Base-by-base conservation (phyloP, 1,140 invertebrate species). In the Macrosteles quadrilineatus region DNA sequence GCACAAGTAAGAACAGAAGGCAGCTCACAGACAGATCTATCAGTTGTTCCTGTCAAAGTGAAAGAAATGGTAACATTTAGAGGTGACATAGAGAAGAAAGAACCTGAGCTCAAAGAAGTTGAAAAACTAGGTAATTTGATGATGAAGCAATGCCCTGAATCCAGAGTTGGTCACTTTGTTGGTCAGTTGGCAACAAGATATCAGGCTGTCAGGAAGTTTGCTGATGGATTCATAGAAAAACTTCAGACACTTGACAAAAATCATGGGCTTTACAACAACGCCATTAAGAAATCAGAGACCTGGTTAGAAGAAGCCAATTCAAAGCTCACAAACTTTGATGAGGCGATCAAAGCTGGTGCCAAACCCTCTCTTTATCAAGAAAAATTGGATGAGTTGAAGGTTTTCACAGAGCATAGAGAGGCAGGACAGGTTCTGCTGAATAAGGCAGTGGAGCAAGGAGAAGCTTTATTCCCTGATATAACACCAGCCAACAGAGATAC, bases 391-490 rank as follows among this genome's bases (percentile, higher is more conserved):
- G 88, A 91, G 76, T 78, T 94, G n/a, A 92, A 92, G 77, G 83
- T 81, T 32, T 89, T 91, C 73, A 85, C 86, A 73, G 86, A 89
- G 75, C 87, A 90, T 73, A 86, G 93, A 78, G 90, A 96, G 75
- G 84, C 87, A 72, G 94, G 94, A 1, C 90, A 94, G 76, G 79
- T 83, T 11, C 80, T 94, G 31, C 81, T 97, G 0, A 95, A 92
- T 76, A 87, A 85, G 75, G 91, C 92, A 4, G 86, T 95, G 6
- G 92, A 94, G 79, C 85, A 89, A 59, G 95, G 94, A 12, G 96
- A 98, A 82, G 87, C 88, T 47, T 81, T 98, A 0, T 96, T 96
- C 74, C 88, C 93, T 9, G 89, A 91, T 27, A 92, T 97, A 1
- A 93, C 90, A 6, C 89, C 91, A 17, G 92, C 95, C 78, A 91